A percentile compares a stretch with the other conserved stretches of the same genome.
Conservation (phyloP, 2,888 invertebrate genomes). For the Sclerodermus sp. region DNA sequence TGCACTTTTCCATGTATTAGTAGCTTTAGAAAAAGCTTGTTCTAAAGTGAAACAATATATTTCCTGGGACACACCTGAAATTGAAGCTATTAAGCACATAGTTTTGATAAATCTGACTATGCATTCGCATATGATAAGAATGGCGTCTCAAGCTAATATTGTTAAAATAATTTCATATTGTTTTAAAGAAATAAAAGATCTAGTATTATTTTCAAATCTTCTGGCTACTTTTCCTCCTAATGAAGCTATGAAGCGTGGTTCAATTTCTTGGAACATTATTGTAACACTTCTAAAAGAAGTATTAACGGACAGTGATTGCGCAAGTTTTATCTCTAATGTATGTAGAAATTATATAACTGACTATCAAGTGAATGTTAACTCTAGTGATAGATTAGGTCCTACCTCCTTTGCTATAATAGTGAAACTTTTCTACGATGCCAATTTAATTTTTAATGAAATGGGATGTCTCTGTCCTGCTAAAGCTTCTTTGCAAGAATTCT, state of each 20-base stretch:
- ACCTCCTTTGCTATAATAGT: slow-evolving; percentile 34
- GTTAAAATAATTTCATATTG: slow-evolving; percentile 24
- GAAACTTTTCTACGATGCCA: slow-evolving; percentile 34
- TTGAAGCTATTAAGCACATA: slow-evolving; percentile 33
- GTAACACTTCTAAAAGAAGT: slow-evolving; percentile 13
- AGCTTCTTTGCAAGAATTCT: slow-evolving; percentile 12
- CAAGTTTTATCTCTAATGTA: slow-evolving; percentile 26
- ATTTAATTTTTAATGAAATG: too few relatives aligned
- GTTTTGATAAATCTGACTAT: slow-evolving; percentile 32
- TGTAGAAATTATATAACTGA: slow-evolving; percentile 16
- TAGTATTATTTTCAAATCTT: slow-evolving; percentile 23
- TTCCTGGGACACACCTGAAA: slow-evolving; percentile 30
- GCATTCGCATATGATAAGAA: slow-evolving; percentile 31
- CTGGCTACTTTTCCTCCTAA: slow-evolving; percentile 32
- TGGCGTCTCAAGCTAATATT: slow-evolving; percentile 47
- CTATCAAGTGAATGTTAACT: slow-evolving; percentile 2
- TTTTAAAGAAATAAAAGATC: slow-evolving; percentile 19
- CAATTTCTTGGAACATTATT: slow-evolving; percentile 29
- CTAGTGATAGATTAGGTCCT: slow-evolving; percentile 12
- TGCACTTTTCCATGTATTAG: slow-evolving; percentile 46
- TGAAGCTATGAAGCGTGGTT: slow-evolving; percentile 30
- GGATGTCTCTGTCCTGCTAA: too few relatives aligned
- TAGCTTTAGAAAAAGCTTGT: slow-evolving; percentile 12
- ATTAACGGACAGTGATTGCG: background rate
- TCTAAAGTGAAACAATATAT: background rate